Evolutionary conservation across 2,113 vertebrate genomes (phyloP).

Genomic region (Malurus cyaneus): DNA sequence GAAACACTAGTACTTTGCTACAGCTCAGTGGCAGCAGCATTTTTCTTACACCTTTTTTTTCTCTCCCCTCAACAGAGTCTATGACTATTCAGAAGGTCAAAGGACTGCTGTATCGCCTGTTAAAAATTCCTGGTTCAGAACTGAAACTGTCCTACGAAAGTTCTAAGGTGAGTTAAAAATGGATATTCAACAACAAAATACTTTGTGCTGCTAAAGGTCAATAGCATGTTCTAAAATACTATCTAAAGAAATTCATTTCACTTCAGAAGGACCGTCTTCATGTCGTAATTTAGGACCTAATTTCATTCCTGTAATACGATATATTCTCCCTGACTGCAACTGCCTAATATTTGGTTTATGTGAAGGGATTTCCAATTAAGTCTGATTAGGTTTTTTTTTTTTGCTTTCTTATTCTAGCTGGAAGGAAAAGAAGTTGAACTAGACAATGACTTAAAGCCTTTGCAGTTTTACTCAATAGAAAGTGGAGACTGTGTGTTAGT

Average conservation of each 20-base stretch:
- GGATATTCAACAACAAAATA: neutral
- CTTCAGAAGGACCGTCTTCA: neutral
- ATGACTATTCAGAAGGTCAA: conserved; percentile 95
- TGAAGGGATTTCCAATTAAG: neutral
- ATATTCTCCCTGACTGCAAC: neutral
- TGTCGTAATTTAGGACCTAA: neutral
- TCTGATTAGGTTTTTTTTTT: neutral
- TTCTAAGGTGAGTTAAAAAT: conserved; percentile 80
- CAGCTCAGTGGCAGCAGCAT: conserved; percentile 13
- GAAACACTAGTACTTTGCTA: neutral
- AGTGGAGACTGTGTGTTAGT: conserved; percentile 88
- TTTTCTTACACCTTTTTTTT: neutral
- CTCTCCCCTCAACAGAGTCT: conserved; percentile 73
- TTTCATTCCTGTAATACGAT: neutral
- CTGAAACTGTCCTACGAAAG: conserved; percentile 85
- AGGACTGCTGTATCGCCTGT: conserved; percentile 83
- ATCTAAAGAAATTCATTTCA: neutral
- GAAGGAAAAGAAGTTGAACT: conserved; percentile 86
- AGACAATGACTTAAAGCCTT: conserved; percentile 86
- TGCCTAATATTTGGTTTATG: neutral
- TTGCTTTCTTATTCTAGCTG: conserved; percentile 72
- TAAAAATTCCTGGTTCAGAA: conserved; percentile 84
- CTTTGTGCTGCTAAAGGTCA: neutral
- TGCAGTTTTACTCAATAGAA: conserved; percentile 91
- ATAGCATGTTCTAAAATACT: neutral